Evolutionary conservation across 2,113 vertebrate genomes (phyloP).

Genomic region (Elgaria multicarinata): DNA sequence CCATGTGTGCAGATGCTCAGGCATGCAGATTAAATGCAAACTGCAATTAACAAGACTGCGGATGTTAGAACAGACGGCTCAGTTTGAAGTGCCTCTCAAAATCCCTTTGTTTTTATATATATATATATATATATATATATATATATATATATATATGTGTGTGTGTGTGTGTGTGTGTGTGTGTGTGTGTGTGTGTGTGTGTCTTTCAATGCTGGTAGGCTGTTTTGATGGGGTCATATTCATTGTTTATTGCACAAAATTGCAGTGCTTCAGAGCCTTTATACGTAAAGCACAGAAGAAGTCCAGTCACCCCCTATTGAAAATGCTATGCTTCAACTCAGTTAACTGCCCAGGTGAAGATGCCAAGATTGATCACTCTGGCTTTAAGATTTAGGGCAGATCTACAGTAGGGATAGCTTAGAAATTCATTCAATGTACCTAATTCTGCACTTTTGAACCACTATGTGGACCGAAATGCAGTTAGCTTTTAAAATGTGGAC

Average conservation of each 20-base stretch:
- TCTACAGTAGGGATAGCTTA: neutral
- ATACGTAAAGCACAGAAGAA: neutral
- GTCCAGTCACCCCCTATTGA: neutral
- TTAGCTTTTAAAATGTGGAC: too few species aligned
- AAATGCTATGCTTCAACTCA: neutral
- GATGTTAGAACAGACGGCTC: conserved; percentile 48
- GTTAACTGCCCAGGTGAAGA: neutral
- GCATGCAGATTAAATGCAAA: conserved; percentile 48
- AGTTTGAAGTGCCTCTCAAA: conserved; percentile 28
- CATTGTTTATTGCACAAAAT: neutral
- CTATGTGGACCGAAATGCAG: too few species aligned
- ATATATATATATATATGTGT: too few species aligned
- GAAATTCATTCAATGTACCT: too few species aligned
- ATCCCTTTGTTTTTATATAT: conserved; percentile 16
- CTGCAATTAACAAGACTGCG: conserved; percentile 38
- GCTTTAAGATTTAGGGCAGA: neutral
- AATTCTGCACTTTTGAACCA: too few species aligned
- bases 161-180: too few species aligned
- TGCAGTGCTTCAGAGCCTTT: neutral
- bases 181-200: too few species aligned
- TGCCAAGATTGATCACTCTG: neutral
- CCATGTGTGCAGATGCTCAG: conserved; percentile 54
- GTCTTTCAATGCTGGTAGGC: neutral
- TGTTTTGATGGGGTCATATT: neutral
- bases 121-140: too few species aligned